Percentiles rank a stretch among this genome's conserved stretches.
Evolutionary conservation across 2,888 invertebrate genomes (phyloP).

Genomic region (Agriopis marginaria): DNA sequence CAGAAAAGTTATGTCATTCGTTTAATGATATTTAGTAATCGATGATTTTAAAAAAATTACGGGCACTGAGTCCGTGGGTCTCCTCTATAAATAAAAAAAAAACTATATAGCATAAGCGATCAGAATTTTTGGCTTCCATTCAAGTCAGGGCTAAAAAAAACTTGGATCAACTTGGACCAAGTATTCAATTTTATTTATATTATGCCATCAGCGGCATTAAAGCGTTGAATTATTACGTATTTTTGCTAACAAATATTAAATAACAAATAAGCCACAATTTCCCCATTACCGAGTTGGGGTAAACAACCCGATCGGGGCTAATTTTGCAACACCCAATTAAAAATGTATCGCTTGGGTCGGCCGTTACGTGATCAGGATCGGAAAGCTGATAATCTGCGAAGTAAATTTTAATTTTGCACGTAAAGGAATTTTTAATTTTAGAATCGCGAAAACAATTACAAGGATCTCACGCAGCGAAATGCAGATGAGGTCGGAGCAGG

Average conservation of each 20-base stretch:
- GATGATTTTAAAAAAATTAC: neutral
- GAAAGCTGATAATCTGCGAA: conserved; percentile 44
- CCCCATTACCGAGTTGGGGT: conserved; percentile 35
- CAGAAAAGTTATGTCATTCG: no score
- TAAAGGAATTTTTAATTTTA: conserved; percentile 32
- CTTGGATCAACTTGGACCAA: no score
- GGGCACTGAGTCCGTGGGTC: conserved; percentile 8
- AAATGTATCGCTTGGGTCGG: conserved; percentile 44
- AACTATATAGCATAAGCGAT: no score
- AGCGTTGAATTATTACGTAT: conserved; percentile 33
- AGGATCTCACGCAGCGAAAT: conserved; percentile 46
- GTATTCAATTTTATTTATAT: conserved; percentile 1
- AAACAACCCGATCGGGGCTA: conserved; percentile 40
- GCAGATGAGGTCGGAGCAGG: conserved; percentile 44
- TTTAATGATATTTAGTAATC: no score
- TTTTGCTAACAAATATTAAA: conserved; percentile 30
- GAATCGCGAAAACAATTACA: conserved; percentile 41
- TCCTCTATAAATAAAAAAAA: neutral
- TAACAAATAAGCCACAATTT: conserved; percentile 41
- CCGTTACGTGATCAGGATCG: conserved; percentile 49
- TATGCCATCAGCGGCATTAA: conserved; percentile 31
- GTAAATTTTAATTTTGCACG: conserved; percentile 43
- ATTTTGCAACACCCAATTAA: conserved; percentile 48
- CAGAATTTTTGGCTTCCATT: no score
- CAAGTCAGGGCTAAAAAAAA: no score